Percentiles rank a stretch among this genome's conserved stretches.
These are phyloP conservation scores for Aphis craccivora DNA, from an alignment of 1,140 invertebrate species.

Conservation along the genomic window DNA sequence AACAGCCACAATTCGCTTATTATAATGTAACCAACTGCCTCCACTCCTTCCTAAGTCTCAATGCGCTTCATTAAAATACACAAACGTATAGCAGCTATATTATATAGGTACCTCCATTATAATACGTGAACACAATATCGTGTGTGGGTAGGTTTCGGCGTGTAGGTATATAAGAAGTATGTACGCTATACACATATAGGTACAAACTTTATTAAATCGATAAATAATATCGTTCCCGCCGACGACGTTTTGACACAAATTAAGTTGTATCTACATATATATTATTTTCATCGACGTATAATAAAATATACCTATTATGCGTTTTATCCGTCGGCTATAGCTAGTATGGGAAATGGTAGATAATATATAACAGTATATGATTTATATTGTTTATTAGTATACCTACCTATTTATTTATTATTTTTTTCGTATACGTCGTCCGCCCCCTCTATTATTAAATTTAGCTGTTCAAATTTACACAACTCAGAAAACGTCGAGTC, in stretches of 20 bases:
- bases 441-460: conserved; percentile 1
- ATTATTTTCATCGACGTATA: background rate
- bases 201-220: background rate
- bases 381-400: background rate
- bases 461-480: background rate
- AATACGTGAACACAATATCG: background rate
- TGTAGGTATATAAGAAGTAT: background rate
- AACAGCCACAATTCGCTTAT: background rate
- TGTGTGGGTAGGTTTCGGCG: background rate
- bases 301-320: background rate
- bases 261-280: background rate
- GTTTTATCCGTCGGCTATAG: background rate
- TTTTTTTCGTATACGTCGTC: background rate
- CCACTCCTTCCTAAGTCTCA: background rate
- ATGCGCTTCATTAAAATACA: background rate
- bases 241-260: conserved; percentile 8
- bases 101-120: background rate
- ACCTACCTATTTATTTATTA: background rate
- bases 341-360: background rate
- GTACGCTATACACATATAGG: background rate
- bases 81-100: background rate
- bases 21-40: background rate
- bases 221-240: background rate
- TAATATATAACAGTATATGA: background rate
- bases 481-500: background rate